Conservation (phyloP, 2,888 invertebrate genomes). For the Balanococcus diminutus region DNA sequence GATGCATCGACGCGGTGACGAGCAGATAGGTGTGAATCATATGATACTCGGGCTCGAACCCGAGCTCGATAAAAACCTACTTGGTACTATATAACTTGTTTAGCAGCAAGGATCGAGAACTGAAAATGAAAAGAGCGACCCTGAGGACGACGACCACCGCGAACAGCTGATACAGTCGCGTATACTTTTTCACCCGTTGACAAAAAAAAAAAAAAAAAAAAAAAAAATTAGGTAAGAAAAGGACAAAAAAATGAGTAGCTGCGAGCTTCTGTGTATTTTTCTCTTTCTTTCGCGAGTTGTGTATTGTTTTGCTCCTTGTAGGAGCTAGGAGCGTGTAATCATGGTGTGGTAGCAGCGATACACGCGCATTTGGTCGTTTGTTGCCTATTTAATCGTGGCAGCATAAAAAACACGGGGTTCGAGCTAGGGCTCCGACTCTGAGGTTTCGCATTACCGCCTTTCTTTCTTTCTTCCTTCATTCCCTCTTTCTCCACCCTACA, state of each 20-base stretch:
- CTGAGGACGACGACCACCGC: background rate
- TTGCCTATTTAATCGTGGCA: background rate
- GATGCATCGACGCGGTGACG: background rate
- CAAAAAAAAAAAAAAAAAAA: too few relatives aligned
- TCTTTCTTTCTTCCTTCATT: background rate
- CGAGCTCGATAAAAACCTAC: background rate
- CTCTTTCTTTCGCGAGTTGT: background rate
- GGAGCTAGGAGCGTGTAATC: too few relatives aligned
- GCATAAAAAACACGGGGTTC: background rate
- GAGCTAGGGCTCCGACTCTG: background rate
- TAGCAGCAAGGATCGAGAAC: background rate
- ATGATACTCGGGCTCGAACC: background rate
- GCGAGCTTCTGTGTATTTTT: background rate
- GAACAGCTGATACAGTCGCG: background rate
- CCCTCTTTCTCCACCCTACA: background rate
- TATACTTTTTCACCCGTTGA: background rate
- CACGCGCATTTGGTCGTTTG: background rate
- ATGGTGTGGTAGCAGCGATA: too few relatives aligned
- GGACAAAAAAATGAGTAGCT: background rate
- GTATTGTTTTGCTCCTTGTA: too few relatives aligned
- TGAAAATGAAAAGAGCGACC: background rate
- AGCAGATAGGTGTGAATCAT: constrained; percentile 11
- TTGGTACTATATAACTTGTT: background rate
- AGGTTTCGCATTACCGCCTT: background rate
- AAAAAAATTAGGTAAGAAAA: too few relatives aligned